Evolutionary conservation across 2,113 vertebrate species (phyloP).

Genomic region (Lontra canadensis): DNA sequence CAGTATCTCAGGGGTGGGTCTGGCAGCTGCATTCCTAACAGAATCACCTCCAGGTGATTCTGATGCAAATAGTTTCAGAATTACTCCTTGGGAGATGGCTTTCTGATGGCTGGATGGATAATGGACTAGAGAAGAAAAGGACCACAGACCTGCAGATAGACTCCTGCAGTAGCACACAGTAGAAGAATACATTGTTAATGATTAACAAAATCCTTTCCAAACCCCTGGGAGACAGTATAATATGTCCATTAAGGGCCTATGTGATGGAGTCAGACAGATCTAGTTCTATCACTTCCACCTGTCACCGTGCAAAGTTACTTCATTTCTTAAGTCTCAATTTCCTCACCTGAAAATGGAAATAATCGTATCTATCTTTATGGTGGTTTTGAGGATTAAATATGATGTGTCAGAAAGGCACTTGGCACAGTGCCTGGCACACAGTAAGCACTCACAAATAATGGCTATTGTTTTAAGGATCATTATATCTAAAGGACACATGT

Average conservation of each 20-base stretch:
- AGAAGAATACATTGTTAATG: neutral
- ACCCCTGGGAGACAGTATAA: neutral
- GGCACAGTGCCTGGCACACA: neutral
- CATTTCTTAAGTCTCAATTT: conserved; percentile 12
- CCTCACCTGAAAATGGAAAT: neutral
- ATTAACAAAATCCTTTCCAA: neutral
- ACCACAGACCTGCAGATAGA: neutral
- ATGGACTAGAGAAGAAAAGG: neutral
- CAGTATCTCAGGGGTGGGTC: neutral
- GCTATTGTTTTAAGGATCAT: neutral
- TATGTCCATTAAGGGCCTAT: neutral
- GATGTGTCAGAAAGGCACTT: neutral
- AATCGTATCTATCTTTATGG: neutral
- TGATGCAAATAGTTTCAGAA: neutral
- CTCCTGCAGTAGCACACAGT: too few species aligned
- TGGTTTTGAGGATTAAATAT: neutral
- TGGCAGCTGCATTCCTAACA: neutral
- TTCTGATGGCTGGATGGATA: neutral
- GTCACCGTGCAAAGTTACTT: neutral
- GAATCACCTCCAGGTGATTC: neutral
- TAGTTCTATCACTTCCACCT: neutral
- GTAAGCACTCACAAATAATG: neutral
- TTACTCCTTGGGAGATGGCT: neutral
- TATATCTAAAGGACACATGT: neutral
- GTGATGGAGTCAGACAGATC: neutral